Base-by-base conservation (phyloP, 2,888 invertebrate genomes). In the Acanthoscelides obtectus region DNA sequence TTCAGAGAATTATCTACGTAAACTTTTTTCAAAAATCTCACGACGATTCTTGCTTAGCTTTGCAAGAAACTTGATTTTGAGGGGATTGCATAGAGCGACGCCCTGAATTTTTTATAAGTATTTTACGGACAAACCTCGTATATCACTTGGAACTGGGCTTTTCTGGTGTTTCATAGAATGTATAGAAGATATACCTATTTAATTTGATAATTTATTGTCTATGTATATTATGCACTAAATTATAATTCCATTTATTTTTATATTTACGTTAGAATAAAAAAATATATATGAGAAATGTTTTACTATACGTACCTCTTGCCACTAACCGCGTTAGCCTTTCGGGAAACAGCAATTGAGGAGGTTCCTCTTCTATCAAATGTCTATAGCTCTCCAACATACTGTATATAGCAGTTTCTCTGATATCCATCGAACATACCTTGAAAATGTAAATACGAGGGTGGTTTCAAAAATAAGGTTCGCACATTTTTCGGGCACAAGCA, bases 301-400 rank as follows among this genome's bases (percentile, higher is more conserved):
- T 45, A 6, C 17, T 45, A n/a, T 63, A 21, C 76, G 75, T 76
- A 80, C 81, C 91, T 83, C 90, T 86, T 5, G 89, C 87, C 0
- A 92, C 89, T n/a, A 92, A 84, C 75, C 91, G 83, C 4, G 91
- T 92, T 66, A 92, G 87, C 72, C 90, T 86, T 80, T 92, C 92
- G 0, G 92, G 92, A 81, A 91, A 91, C 83, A 90, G 87, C 69
- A 92, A 85, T 79, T 90, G 89, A 0, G 92, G 91, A 0, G 92
- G 90, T 22, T 90, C 88, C 83, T 90, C 88, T 69, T 89, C 87
- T 78, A 92, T 90, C 71, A 90, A 83, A 76, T 89, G 88, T 2
- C 89, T 86, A 81, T 89, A 89, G 74, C 85, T 84, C 72, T 86
- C 86, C 83, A 90, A 88, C 72, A 92, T 86, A 72, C 88, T 87